These are phyloP conservation scores for Sebastes taczanowskii DNA, from an alignment of 2,797 vertebrate species.

Conservation along the genomic window DNA sequence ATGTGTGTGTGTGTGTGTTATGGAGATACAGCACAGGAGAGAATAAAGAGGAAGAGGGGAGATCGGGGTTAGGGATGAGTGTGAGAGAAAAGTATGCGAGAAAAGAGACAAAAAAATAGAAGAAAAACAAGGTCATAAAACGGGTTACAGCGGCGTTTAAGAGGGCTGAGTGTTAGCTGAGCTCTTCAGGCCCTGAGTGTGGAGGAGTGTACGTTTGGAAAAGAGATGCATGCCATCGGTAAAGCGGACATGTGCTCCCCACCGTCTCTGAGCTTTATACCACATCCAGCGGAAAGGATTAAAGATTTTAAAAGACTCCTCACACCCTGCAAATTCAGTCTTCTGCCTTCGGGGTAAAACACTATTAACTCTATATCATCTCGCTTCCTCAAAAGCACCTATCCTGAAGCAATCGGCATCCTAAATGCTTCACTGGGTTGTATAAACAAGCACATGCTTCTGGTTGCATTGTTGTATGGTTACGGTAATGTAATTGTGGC, in stretches of 20 bases:
- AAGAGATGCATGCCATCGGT: not conserved
- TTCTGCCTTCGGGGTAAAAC: not conserved
- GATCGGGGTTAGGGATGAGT: not conserved
- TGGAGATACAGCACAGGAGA: not conserved
- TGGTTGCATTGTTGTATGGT: not conserved
- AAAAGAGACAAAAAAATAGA: not conserved
- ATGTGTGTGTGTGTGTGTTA: not conserved
- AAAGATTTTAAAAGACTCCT: not conserved
- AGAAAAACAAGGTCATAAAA: constrained; percentile 59
- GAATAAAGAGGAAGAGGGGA: not conserved
- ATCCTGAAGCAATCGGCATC: not conserved
- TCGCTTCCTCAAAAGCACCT: not conserved
- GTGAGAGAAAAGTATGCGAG: not conserved
- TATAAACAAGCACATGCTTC: not conserved
- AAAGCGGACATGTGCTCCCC: not conserved
- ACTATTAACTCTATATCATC: too few relatives aligned
- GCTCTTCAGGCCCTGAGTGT: constrained; percentile 12
- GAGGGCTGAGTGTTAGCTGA: constrained; percentile 39
- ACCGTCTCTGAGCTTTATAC: not conserved
- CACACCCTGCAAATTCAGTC: not conserved
- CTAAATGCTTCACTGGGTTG: not conserved
- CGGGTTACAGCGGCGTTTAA: constrained; percentile 39
- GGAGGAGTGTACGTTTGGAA: not conserved
- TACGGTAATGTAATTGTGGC: not conserved
- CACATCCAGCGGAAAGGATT: not conserved